These are phyloP conservation scores for Caenorhabditis remanei DNA, from an alignment of 1,140 invertebrate genomes.

Conservation along the genomic window DNA sequence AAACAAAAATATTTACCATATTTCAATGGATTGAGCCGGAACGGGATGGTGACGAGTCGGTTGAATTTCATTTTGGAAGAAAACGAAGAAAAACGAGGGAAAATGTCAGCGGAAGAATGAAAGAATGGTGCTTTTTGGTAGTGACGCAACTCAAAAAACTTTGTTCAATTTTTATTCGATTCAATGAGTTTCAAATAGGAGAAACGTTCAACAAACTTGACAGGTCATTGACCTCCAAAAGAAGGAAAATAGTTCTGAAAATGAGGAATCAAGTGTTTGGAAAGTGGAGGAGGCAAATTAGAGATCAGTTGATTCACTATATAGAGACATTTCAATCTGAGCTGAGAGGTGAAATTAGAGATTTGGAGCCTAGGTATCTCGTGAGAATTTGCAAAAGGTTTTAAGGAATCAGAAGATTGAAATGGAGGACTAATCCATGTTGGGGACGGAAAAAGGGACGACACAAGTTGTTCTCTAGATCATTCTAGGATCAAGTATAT, in stretches of 20 bases:
- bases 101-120: slow-evolving; percentile 47
- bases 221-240: background rate
- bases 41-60: background rate
- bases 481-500: too few relatives aligned
- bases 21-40: background rate
- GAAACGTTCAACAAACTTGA: slow-evolving; percentile 31
- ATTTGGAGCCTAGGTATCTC: too few relatives aligned
- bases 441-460: too few relatives aligned
- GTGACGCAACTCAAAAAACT: background rate
- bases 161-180: slow-evolving; percentile 29
- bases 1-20: slow-evolving; percentile 38
- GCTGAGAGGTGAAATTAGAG: too few relatives aligned
- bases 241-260: background rate
- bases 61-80: background rate
- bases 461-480: too few relatives aligned
- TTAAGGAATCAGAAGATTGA: too few relatives aligned
- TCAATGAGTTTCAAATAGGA: background rate
- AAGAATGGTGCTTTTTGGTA: slow-evolving; percentile 4
- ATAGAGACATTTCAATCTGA: too few relatives aligned
- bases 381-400: too few relatives aligned
- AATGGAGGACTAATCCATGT: too few relatives aligned
- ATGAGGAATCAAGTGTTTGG: background rate
- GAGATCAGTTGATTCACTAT: too few relatives aligned
- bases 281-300: too few relatives aligned
- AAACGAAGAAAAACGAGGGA: background rate